Conservation (phyloP, 1,140 invertebrate species). For the Branchinecta lindahli region DNA sequence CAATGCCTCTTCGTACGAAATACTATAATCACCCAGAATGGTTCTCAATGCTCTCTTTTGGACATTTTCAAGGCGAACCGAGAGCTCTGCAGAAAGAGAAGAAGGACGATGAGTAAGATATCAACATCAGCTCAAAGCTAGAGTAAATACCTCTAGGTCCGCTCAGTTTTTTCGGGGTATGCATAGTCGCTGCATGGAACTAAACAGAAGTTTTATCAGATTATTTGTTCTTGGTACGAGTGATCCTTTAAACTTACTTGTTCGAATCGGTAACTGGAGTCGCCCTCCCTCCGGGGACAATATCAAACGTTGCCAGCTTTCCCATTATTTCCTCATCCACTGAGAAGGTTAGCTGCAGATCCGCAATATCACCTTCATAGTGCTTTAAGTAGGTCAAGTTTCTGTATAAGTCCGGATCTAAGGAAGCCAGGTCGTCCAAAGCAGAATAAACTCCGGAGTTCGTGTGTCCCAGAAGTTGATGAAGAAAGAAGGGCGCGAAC, state of each 20-base stretch:
- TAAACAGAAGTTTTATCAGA: no score
- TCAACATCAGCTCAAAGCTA: no score
- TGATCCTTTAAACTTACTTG: conserved; percentile 44
- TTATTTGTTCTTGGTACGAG: no score
- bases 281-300: conserved; percentile 82
- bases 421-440: conserved; percentile 89
- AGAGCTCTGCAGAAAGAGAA: no score
- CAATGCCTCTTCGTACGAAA: no score
- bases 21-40: no score
- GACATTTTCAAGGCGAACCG: no score
- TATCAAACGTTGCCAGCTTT: conserved; percentile 68
- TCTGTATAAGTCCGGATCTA: conserved; percentile 90
- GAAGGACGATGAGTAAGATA: no score
- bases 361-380: conserved; percentile 53
- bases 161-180: no score
- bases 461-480: conserved; percentile 83
- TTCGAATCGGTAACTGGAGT: conserved; percentile 92
- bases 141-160: no score
- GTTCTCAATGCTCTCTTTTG: no score
- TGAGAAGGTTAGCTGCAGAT: conserved; percentile 90
- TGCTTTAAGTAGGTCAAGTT: conserved; percentile 95
- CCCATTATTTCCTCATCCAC: conserved; percentile 92
- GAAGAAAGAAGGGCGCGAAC: conserved; percentile 96
- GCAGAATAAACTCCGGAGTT: conserved; percentile 68
- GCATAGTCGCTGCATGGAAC: no score